Evolutionary conservation across 2,888 invertebrate genomes (phyloP).

Genomic region (Crepidodera aurea): DNA sequence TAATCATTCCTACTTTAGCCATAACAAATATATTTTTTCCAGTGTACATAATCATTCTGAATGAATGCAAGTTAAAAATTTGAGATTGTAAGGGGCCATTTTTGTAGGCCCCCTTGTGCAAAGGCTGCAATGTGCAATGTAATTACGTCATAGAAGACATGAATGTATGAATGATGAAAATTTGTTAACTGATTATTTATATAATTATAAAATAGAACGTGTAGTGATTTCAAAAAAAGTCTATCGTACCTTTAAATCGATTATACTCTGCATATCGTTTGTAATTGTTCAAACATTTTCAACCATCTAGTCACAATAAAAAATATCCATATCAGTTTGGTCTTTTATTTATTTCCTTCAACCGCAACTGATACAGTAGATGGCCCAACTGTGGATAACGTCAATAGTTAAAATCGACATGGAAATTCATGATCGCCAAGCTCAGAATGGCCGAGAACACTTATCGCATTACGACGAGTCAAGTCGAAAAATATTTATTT

Average conservation of each 20-base stretch:
- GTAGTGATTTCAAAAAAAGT: constrained; percentile 52
- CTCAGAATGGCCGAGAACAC: too few relatives aligned
- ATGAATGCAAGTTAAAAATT: constrained; percentile 34
- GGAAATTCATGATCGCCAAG: too few relatives aligned
- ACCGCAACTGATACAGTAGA: too few relatives aligned
- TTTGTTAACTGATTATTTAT: constrained; percentile 48
- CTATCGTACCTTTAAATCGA: constrained; percentile 53
- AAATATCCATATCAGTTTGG: constrained; percentile 51
- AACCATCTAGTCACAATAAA: constrained; percentile 77
- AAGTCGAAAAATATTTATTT: too few relatives aligned
- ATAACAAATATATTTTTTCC: constrained; percentile 3
- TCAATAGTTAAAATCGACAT: too few relatives aligned
- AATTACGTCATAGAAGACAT: constrained; percentile 41
- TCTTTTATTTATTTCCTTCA: constrained; percentile 13
- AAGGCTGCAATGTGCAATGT: constrained; percentile 60
- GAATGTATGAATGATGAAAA: constrained; percentile 41
- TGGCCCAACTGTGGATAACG: too few relatives aligned
- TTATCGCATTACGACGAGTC: too few relatives aligned
- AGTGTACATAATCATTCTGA: constrained; percentile 20
- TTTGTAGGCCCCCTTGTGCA: constrained; percentile 49
- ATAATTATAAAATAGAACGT: constrained; percentile 54
- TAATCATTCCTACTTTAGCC: too few relatives aligned
- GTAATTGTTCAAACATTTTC: constrained; percentile 68
- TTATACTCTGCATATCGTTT: constrained; percentile 66
- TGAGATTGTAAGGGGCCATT: constrained; percentile 49